These are phyloP conservation scores for Ormyrus pomaceus DNA, from an alignment of 2,888 invertebrate species.

Conservation along the genomic window DNA sequence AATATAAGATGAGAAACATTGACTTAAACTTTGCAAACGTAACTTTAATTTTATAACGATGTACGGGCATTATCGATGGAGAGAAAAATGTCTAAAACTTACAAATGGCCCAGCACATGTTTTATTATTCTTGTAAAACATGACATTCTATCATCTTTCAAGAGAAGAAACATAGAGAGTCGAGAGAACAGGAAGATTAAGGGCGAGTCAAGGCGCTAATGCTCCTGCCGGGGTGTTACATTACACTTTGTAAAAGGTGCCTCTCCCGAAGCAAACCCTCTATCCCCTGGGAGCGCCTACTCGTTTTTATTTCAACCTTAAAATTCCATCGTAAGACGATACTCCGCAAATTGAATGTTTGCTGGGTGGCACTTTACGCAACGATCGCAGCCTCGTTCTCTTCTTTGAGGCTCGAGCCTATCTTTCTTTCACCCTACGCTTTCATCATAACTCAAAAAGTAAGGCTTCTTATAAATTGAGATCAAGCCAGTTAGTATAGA, in stretches of 20 bases:
- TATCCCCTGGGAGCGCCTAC: constrained; percentile 26
- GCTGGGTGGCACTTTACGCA: constrained; percentile 59
- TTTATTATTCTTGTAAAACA: constrained; percentile 55
- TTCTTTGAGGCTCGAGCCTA: too few species aligned
- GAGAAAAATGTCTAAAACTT: constrained; percentile 20
- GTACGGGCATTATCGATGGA: too few species aligned
- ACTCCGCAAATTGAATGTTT: constrained; percentile 71
- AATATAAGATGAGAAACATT: too few species aligned
- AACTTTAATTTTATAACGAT: neutral
- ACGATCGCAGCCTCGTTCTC: constrained; percentile 44
- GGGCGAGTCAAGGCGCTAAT: constrained; percentile 52
- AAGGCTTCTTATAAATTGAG: too few species aligned
- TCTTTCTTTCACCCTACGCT: too few species aligned
- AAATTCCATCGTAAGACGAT: constrained; percentile 70
- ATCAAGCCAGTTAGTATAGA: too few species aligned
- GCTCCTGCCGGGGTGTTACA: constrained; percentile 44
- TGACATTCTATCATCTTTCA: constrained; percentile 52
- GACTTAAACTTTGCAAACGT: neutral
- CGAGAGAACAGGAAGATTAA: constrained; percentile 44
- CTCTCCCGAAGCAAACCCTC: constrained; percentile 13
- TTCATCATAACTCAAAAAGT: too few species aligned
- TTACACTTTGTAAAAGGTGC: constrained; percentile 46
- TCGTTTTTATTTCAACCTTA: constrained; percentile 58
- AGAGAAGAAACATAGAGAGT: constrained; percentile 7
- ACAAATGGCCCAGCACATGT: constrained; percentile 21